Evolutionary conservation across 2,113 vertebrate species (phyloP), one percentile per base, ranked within the genome.

Genomic region (Epinephelus fuscoguttatus): DNA sequence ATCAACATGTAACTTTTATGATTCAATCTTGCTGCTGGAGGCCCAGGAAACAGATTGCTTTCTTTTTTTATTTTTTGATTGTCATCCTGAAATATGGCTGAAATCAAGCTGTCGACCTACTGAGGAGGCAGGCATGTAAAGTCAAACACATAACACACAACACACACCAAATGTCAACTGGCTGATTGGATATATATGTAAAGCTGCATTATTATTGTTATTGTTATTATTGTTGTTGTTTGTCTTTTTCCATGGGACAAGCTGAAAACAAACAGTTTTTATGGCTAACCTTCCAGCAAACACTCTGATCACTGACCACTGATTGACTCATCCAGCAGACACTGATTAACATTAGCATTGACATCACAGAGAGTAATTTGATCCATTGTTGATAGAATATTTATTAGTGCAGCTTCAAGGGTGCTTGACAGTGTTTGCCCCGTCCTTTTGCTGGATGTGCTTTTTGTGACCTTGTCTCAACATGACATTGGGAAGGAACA

Each of bases 31-130:
- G 69, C 42, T 74, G 30, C 59, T 49, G 37, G 27, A 64, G 42
- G 57, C 73, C 68, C 56, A 77, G 4, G 8, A 56, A 82, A 68
- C 62, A 64, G 61, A 84, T 59, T 45, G 8, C 42, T 45, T 45
- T 12, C 42, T 45, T 66, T 47, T 87, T 84, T 72, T 57, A 82
- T 82, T 72, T 81, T 18, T 3, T 37, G 50, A 83, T 88, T 82
- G 84, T 88, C 81, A 74, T 0, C 19, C 80, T 52, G 76, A 73
- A 90, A 88, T 87, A 66, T 79, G 75, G 55, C 81, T 86, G 79
- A 82, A 78, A 86, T 79, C 73, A 71, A 89, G 72, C 72, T 73
- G 47, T 30, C 33, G 49, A 11, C 25, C 61, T 45, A 45, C 42
- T 45, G 8, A 45, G 42, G 9, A 45, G 40, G 3, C 42, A 12